Base-by-base conservation (phyloP, 2,113 vertebrate genomes). In the Lontra canadensis region DNA sequence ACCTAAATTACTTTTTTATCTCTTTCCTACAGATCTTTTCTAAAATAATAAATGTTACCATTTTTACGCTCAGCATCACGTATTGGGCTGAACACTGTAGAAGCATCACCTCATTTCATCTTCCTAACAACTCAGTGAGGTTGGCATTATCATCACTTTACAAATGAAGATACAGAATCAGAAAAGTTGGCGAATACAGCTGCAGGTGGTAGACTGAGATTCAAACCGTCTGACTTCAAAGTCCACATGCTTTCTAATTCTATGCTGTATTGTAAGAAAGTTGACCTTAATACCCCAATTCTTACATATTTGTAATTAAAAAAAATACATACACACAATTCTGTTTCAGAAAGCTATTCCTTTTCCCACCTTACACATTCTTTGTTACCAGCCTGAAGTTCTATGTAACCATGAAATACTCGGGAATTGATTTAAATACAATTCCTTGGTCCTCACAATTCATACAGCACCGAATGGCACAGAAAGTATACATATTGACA, bases 151-250 rank as follows among this genome's bases (percentile, higher is more conserved):
- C 31, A 94, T 69, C 10, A n/a, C 39, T 88, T 94, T 85, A 89
- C n/a, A 94, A 90, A 86, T 63, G 52, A 94, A 90, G 80, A 94
- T 21, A 69, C 57, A 84, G 47, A 79, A 61, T 94, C 55, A 82
- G 47, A 91, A 69, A 95, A 94, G 49, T 88, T 81, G 47, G 89
- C 18, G 17, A 82, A n/a, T 44, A 65, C 5, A 88, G 67, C n/a
- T 15, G 4, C 23, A 78, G 61, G 7, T 69, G 25, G 39, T 7
- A 76, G 69, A 93, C 71, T 71, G 55, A 90, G 42, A 89, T 79
- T 85, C 20, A 87, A 92, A 87, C 90, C 42, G 34, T 44, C 29
- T 90, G 61, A 85, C 29, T 85, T 85, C 73, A 86, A 91, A 86
- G 67, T 90, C 78, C 65, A 63, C 79, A 83, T 55, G 73, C 55